Percentiles rank a stretch among this genome's conserved stretches.
Conservation (phyloP, 2,797 vertebrate genomes). For the Anguilla anguilla region DNA sequence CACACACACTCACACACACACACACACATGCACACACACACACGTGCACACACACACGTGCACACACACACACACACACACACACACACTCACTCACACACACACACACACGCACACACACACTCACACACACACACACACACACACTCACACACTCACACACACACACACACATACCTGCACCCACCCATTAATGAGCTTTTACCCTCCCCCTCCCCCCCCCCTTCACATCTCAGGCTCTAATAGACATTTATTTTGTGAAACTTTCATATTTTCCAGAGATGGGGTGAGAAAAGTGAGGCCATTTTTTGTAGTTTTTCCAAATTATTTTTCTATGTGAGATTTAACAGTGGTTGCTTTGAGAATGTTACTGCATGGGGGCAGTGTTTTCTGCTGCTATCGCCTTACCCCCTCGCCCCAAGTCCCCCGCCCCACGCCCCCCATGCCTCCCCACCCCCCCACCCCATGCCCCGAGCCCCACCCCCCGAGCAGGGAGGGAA, state of each 20-base stretch:
- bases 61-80: not conserved
- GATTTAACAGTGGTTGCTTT: conserved; percentile 93
- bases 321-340: conserved; percentile 99
- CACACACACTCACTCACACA: conserved; percentile 48
- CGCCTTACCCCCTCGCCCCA: conserved; percentile 43
- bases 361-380: conserved; percentile 94
- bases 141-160: conserved; percentile 48
- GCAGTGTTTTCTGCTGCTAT: conserved; percentile 77
- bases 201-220: conserved; percentile 67
- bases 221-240: conserved; percentile 99
- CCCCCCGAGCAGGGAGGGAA: conserved; percentile 74
- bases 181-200: not conserved
- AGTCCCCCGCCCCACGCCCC: conserved; percentile 24
- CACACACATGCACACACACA: conserved; percentile 32
- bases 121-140: not conserved
- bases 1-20: conserved; percentile 44
- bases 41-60: not conserved
- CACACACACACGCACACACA: not conserved
- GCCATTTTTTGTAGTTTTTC: conserved; percentile 91
- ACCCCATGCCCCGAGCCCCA: too few relatives aligned
- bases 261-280: conserved; percentile 93
- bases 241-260: conserved; percentile 92
- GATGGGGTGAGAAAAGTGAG: conserved; percentile 73
- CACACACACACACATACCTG: not conserved
- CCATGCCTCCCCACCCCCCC: conserved; percentile 43